A percentile compares a stretch with the other conserved stretches of the same genome.
These are phyloP conservation scores for Cryptomyrus ogoouensis DNA, from an alignment of 2,113 vertebrate genomes.

Conservation along the genomic window DNA sequence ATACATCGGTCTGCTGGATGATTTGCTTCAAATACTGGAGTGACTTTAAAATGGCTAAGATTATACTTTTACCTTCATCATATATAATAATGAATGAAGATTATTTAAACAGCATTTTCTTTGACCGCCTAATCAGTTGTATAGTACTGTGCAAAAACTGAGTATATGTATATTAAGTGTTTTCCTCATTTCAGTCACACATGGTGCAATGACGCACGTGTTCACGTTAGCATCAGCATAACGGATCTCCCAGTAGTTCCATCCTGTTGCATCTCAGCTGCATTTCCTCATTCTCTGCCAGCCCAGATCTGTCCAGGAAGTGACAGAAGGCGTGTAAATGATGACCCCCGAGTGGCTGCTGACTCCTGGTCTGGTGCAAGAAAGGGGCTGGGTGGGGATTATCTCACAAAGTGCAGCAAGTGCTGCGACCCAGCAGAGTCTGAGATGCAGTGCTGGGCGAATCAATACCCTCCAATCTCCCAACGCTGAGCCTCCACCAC, in stretches of 20 bases:
- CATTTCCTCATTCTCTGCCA: background rate
- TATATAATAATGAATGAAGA: background rate
- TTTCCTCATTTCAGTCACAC: background rate
- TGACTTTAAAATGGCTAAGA: background rate
- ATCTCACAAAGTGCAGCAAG: background rate
- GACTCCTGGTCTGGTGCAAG: background rate
- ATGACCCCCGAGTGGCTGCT: background rate
- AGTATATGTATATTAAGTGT: background rate
- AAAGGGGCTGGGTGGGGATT: background rate
- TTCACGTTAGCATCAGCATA: background rate
- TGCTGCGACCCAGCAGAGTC: background rate
- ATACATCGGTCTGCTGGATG: background rate
- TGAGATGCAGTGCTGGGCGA: background rate
- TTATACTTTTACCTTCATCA: background rate
- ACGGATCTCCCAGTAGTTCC: background rate
- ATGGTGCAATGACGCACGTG: background rate
- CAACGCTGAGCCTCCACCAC: background rate
- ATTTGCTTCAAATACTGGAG: background rate
- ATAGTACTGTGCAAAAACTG: background rate
- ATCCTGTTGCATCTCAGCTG: background rate
- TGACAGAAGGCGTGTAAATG: background rate
- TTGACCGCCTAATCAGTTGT: background rate
- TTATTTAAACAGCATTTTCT: background rate
- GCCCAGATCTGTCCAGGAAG: background rate
- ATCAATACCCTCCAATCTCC: constrained; percentile 10